phyloP scores from a whole-genome alignment of 2,113 vertebrate species.

The Alligator mississippiensis region DNA sequence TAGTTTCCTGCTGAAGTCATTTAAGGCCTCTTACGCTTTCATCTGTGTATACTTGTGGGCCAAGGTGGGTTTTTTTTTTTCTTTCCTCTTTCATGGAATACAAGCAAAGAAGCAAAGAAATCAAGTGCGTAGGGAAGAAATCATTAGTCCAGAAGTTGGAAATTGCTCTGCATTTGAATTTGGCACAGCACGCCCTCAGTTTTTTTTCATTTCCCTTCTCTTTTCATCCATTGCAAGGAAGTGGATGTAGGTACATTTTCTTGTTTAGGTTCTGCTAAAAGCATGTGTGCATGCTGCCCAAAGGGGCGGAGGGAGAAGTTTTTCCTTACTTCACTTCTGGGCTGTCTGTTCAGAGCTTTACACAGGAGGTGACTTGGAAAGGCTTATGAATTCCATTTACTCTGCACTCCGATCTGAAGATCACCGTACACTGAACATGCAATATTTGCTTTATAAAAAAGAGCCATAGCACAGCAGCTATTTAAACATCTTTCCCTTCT shows the following conservation, averaged over 20 bases:
- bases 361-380: slow-evolving; percentile 69
- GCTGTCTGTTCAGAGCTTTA: slow-evolving; percentile 57
- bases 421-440: slow-evolving; percentile 29
- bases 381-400: slow-evolving; percentile 67
- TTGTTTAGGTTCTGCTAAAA: slow-evolving; percentile 55
- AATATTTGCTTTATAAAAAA: slow-evolving; percentile 58
- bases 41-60: slow-evolving; percentile 46
- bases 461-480: slow-evolving; percentile 14
- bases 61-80: slow-evolving; percentile 32
- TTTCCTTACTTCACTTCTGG: slow-evolving; percentile 62
- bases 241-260: slow-evolving; percentile 59
- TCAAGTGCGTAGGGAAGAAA: slow-evolving; percentile 7
- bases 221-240: slow-evolving; percentile 7
- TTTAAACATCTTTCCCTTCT: background rate
- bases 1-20: slow-evolving; percentile 69
- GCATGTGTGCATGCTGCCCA: slow-evolving; percentile 23
- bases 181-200: slow-evolving; percentile 7
- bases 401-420: slow-evolving; percentile 57
- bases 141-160: slow-evolving; percentile 26
- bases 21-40: slow-evolving; percentile 68
- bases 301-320: slow-evolving; percentile 50
- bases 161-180: slow-evolving; percentile 7
- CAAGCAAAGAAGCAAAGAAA: background rate
- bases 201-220: slow-evolving; percentile 47
- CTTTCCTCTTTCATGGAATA: slow-evolving; percentile 43